Conservation (phyloP, 2,797 vertebrate species). For the Sebastolobus alascanus region DNA sequence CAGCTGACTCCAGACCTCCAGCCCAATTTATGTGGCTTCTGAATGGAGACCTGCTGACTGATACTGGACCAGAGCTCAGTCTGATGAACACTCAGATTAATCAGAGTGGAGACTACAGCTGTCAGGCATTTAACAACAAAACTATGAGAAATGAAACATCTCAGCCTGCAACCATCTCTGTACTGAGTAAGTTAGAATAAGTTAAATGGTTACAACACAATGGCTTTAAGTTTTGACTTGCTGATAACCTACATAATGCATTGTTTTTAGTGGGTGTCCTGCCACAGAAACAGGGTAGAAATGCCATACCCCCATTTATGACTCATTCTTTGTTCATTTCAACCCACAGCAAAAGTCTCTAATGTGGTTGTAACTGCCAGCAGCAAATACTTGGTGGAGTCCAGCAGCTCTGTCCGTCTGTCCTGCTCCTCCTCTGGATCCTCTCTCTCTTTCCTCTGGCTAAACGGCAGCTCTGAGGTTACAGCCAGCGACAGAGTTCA, state of each 20-base stretch:
- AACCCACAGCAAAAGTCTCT: slow-evolving; percentile 61
- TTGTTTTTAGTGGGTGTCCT: background rate
- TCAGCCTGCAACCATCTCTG: slow-evolving; percentile 16
- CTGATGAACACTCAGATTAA: slow-evolving; percentile 56
- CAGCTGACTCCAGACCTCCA: slow-evolving; percentile 62
- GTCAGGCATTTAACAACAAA: slow-evolving; percentile 64
- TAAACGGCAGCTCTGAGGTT: slow-evolving; percentile 70
- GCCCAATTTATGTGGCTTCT: slow-evolving; percentile 60
- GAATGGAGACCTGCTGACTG: slow-evolving; percentile 34
- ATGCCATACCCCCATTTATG: background rate
- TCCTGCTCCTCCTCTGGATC: slow-evolving; percentile 74
- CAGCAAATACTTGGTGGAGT: slow-evolving; percentile 68
- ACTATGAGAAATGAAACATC: slow-evolving; percentile 56
- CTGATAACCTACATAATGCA: background rate
- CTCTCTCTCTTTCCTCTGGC: slow-evolving; percentile 65
- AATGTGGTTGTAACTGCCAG: slow-evolving; percentile 43
- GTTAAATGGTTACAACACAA: background rate
- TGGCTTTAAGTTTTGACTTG: background rate
- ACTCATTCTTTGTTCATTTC: background rate
- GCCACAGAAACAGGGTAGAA: background rate
- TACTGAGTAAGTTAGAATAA: slow-evolving; percentile 49
- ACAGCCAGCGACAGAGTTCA: slow-evolving; percentile 46
- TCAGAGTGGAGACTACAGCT: slow-evolving; percentile 75
- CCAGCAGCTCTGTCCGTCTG: slow-evolving; percentile 66
- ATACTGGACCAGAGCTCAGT: slow-evolving; percentile 52